Base-by-base conservation (phyloP, 2,113 vertebrate species). In the Elgaria multicarinata region DNA sequence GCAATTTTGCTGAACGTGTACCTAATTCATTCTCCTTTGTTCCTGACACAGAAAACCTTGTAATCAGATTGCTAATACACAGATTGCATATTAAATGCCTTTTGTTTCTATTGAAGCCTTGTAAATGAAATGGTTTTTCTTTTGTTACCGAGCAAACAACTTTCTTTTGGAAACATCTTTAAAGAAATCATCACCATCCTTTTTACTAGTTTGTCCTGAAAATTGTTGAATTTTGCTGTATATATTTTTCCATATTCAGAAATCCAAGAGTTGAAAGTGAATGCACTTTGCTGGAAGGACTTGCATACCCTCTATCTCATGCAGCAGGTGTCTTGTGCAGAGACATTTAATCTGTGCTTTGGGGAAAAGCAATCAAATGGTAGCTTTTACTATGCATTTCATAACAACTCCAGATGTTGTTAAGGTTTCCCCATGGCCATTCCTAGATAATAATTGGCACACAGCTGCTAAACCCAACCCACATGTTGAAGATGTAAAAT, bases 381-480 rank as follows among this genome's bases (percentile, higher is more conserved):
- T 93, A 94, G 84, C 50, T 92, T 46, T 87, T 92, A 87, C 50
- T 76, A 62, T 92, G 92, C 93, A 36, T 92, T 93, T 92, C 90
- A 90, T 94, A 95, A 94, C 94, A 95, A 89, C 86, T 93, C 88
- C 91, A 95, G 90, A 92, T 94, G 92, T 86, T 95, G 55, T 67
- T 46, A 92, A 22, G 53, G 78, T 88, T 95, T 94, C 44, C 71
- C 24, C 12, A 46, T 87, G 77, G 22, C 12, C 44, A 91, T 87
- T 83, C 76, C 74, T 74, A 85, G 10, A 87, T 85, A 93, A 93
- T 86, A 75, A 89, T 94, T 95, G 85, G 46, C 85, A 84, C 33
- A 74, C 69, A 94, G 89, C 89, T 94, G 94, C 9, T 91, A 18
- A 88, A 64, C 87, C 33, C 0, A 42, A 91, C 0, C 55, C 39